Evolutionary conservation across 2,113 vertebrate species (phyloP).

Genomic region (Eira barbara): DNA sequence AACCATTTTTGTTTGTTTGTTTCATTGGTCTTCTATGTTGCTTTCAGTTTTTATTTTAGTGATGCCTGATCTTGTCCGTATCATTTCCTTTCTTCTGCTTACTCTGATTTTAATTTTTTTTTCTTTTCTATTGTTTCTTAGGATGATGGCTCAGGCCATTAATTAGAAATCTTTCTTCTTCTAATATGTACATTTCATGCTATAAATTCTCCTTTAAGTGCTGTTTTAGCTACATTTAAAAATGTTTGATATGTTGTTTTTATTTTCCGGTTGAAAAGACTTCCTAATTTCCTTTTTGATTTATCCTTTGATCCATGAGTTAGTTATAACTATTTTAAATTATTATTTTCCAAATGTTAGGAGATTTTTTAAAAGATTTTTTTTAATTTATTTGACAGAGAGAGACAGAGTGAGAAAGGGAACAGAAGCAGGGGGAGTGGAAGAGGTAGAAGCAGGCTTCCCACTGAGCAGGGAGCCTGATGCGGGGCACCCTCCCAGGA

Average conservation of each 20-base stretch:
- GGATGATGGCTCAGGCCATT: not conserved
- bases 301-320: not conserved
- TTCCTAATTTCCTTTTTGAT: not conserved
- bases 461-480: too few species aligned
- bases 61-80: not conserved
- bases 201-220: not conserved
- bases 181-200: not conserved
- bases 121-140: not conserved
- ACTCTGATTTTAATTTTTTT: not conserved
- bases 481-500: too few species aligned
- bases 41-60: not conserved
- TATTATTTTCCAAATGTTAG: not conserved
- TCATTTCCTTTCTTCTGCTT: not conserved
- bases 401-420: too few species aligned
- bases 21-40: not conserved
- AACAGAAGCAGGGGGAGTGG: too few species aligned
- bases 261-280: not conserved
- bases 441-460: too few species aligned
- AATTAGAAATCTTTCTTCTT: not conserved
- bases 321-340: not conserved
- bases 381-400: too few species aligned
- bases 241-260: not conserved
- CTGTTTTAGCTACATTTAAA: not conserved
- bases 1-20: not conserved
- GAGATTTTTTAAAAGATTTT: not conserved